Base-by-base conservation (phyloP, 2,113 vertebrate genomes). In the Halichoerus grypus region DNA sequence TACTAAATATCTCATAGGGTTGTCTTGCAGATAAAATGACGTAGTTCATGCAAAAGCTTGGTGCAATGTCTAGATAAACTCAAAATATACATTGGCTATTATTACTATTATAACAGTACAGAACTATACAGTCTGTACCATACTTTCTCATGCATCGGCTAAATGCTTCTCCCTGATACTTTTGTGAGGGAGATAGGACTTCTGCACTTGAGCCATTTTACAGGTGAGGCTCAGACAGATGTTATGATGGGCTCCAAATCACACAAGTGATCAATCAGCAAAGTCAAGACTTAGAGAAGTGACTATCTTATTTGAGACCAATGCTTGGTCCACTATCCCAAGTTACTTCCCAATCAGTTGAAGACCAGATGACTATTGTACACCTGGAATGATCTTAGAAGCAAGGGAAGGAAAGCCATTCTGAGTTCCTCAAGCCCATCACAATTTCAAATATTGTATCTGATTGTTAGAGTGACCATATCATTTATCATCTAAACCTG, bases 31-130 rank as follows among this genome's bases (percentile, higher is more conserved):
- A 80, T 42, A 51, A 91, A 69, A 69, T 53, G 36, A 83, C 3
- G 28, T 11, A 4, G 26, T 24, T 82, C 57, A 19, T 2, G 59
- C 11, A 49, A 24, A 24, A 71, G 12, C 7, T 33, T 76, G 86
- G 18, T n/a, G 61, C 7, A 0, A 39, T 15, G 16, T 33, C 36
- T 55, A 5, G 39, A n/a, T 11, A 36, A 72, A 67, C 31, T 15
- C 51, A 53, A 0, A 42, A 14, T 12, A 33, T 26, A 33, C 1
- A 1, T 4, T 10, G 57, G 81, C 46, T 77, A 4, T 61, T 39
- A 28, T 12, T 42, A n/a, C 39, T n/a, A 16, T 2, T 7, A 1
- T 6, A 7, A 4, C 4, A 28, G 19, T 0, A 4, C 4, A 26
- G 26, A 57, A 19, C 8, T 5, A 4, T 1, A 26, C 0, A 15